These are phyloP conservation scores for Turdus rufiventris DNA, from an alignment of 2,113 vertebrate species.

Conservation along the genomic window DNA sequence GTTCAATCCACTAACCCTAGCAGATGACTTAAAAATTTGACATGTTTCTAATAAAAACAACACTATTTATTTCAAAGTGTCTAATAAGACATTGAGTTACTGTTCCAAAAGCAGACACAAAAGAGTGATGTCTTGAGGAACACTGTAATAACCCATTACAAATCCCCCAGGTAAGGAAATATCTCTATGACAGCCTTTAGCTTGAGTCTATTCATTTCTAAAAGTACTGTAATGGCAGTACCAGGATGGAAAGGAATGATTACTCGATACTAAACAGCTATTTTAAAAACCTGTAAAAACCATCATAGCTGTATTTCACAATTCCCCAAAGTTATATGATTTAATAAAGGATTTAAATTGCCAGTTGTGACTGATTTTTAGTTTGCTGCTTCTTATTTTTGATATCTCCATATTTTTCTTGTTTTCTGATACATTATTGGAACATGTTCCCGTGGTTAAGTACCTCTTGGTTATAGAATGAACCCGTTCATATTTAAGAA, in stretches of 20 bases:
- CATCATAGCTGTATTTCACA: not conserved
- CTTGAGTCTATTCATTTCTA: not conserved
- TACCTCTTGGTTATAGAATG: not conserved
- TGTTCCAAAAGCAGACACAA: not conserved
- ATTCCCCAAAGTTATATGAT: not conserved
- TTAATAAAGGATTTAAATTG: not conserved
- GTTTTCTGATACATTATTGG: not conserved
- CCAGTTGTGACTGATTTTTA: not conserved
- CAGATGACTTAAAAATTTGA: not conserved
- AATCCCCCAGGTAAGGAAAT: not conserved
- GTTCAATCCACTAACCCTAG: not conserved
- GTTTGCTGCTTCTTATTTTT: not conserved
- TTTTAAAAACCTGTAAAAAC: not conserved
- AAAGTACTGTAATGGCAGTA: not conserved
- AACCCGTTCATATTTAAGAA: not conserved
- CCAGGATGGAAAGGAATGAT: not conserved
- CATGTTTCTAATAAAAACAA: constrained; percentile 1
- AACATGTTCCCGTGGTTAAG: not conserved
- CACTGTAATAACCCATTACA: not conserved
- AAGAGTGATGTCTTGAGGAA: not conserved
- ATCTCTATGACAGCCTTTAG: not conserved
- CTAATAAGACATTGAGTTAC: not conserved
- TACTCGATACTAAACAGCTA: not conserved
- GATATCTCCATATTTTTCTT: not conserved
- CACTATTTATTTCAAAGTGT: not conserved